Conservation (phyloP, 1,140 invertebrate genomes). For the Danaus melanippus region DNA sequence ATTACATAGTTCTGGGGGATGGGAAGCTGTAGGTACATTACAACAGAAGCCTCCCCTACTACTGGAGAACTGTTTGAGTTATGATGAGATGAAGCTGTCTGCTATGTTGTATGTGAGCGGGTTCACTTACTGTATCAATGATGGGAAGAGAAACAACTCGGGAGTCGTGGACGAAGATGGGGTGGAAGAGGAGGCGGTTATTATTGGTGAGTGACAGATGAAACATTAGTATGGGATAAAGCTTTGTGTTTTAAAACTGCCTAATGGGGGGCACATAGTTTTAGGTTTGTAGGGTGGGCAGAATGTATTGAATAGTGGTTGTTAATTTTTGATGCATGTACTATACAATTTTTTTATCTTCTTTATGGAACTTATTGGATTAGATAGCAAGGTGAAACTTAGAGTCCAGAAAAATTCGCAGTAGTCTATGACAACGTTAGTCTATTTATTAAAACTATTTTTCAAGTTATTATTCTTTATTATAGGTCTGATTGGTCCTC, state of each 20-base stretch:
- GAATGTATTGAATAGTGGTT: no score
- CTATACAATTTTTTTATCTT: no score
- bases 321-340: no score
- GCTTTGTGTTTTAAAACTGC: no score
- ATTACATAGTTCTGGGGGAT: conserved; percentile 37
- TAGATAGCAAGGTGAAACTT: no score
- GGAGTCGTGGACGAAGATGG: conserved; percentile 56
- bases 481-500: conserved; percentile 61
- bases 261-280: no score
- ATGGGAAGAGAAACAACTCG: conserved; percentile 73
- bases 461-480: conserved; percentile 10
- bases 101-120: conserved; percentile 76
- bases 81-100: conserved; percentile 76
- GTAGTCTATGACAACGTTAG: not conserved
- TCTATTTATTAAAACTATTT: not conserved
- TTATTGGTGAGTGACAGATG: conserved; percentile 36
- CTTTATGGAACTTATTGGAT: no score
- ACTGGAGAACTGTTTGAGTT: conserved; percentile 70
- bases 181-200: conserved; percentile 39
- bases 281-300: no score
- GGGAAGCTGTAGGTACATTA: conserved; percentile 51
- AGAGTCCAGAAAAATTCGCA: no score
- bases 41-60: conserved; percentile 57
- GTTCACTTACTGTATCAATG: conserved; percentile 76
- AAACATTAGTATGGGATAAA: no score